Evolutionary conservation across 2,113 vertebrate species (phyloP), one percentile per base, ranked within the genome.

Genomic region (Coptodon rendalli): DNA sequence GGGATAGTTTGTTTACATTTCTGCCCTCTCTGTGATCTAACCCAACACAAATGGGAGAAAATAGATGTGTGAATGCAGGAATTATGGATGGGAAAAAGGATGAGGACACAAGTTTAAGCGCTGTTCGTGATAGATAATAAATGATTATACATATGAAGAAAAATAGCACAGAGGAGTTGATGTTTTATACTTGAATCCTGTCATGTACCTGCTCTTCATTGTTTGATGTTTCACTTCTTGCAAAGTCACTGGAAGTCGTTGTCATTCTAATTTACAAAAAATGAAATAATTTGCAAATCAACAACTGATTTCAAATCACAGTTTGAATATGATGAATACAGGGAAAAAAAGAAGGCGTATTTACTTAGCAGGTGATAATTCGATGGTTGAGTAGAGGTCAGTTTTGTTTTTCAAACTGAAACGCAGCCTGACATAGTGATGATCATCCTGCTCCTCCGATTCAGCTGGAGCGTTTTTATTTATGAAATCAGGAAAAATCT

Each of bases 101-200:
- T 12, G 19, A 66, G 4, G 34, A 22, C 34, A 66, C 19, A 66
- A 38, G 6, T 38, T 12, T 66, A 66, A 66, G 61, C 0, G 1
- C 10, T n/a, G 0, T 12, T 1, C 6, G 12, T 7, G 4, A 66
- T 66, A 36, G 0, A 22, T 12, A 38, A 19, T 38, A 31, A 59
- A 61, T 31, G 1, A 31, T 9, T 6, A 6, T 2, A 10, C 27
- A 61, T 61, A 34, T 61, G 29, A 61, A 34, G 27, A 61, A 34
- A 61, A 34, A 61, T 19, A 61, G 38, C 38, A 40, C 4, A 40
- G 57, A 19, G 57, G 57, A 61, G 16, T 10, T 17, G 16, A 61
- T 61, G 29, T 17, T 61, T 61, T 61, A 34, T 9, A 31, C 29
- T 34, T 61, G 27, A 61, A 61, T 61, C 3, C 57, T 6, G 29